A percentile compares a stretch with the other conserved stretches of the same genome.
phyloP scores from a whole-genome alignment of 1,140 invertebrate species.

The Papilio glaucus region DNA sequence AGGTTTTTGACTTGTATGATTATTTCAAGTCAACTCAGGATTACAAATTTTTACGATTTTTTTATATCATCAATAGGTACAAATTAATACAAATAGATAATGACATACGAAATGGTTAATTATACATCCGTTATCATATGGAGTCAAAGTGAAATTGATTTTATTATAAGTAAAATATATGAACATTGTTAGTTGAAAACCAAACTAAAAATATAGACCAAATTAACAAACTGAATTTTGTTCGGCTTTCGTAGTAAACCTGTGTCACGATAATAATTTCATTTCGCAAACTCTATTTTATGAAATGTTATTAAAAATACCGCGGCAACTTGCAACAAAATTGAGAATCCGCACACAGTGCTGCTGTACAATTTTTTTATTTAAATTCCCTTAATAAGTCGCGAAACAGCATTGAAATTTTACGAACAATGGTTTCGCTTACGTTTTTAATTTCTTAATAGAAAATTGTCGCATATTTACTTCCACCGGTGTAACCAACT shows the following conservation, averaged over 20 bases:
- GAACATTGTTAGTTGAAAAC: not conserved
- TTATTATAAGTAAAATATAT: not conserved
- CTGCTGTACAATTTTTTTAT: not conserved
- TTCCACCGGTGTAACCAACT: not conserved
- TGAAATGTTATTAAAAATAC: constrained; percentile 23
- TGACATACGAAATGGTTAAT: no score
- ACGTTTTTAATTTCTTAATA: not conserved
- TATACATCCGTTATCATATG: not conserved
- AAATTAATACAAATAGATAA: no score
- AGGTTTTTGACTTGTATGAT: no score
- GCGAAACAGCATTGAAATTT: no score
- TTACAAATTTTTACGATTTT: no score
- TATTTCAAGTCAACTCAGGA: no score
- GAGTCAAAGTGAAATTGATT: not conserved
- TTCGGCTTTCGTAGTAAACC: not conserved
- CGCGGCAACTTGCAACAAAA: not conserved
- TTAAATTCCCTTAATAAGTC: no score
- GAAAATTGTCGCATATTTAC: not conserved
- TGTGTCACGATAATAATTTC: not conserved
- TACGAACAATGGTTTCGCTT: no score
- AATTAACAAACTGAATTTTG: constrained; percentile 13
- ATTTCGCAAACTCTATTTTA: constrained; percentile 24
- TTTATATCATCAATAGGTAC: no score
- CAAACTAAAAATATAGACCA: not conserved
- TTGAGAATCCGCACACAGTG: not conserved